A percentile compares a stretch with the other conserved stretches of the same genome.
Evolutionary conservation across 1,140 invertebrate species (phyloP).

Genomic region (Palaemon carinicauda): DNA sequence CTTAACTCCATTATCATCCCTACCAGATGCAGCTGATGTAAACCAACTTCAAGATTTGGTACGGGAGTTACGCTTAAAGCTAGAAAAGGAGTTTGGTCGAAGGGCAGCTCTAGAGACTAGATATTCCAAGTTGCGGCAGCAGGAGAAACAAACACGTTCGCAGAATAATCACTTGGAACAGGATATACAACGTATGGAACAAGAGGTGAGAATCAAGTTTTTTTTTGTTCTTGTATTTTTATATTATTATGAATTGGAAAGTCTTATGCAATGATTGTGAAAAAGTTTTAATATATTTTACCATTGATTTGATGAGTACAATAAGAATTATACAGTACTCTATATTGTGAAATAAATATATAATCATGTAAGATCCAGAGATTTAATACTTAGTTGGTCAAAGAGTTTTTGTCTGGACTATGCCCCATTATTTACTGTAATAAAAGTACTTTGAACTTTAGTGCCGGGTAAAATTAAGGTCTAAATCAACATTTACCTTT

Average conservation of each 20-base stretch:
- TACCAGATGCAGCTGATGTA: conserved; percentile 31
- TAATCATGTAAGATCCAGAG: no score
- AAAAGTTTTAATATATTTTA: background rate
- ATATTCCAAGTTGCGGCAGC: conserved; percentile 3
- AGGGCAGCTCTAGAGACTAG: background rate
- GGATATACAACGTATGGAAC: conserved; percentile 20
- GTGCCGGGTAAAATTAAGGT: no score
- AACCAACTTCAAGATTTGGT: conserved; percentile 34
- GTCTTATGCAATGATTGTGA: no score
- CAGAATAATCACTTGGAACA: background rate
- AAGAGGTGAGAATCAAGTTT: conserved; percentile 16
- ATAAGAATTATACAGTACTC: no score
- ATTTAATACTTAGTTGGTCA: no score
- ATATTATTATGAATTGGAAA: background rate
- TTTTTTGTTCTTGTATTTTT: background rate
- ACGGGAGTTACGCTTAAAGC: conserved; percentile 24
- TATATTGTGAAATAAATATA: no score
- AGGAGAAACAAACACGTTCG: background rate
- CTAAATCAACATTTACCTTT: no score
- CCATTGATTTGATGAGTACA: background rate
- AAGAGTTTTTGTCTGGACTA: background rate
- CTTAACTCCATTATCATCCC: conserved; percentile 18
- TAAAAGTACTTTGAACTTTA: no score
- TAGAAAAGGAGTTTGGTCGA: conserved; percentile 45
- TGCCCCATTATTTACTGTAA: no score